Base-by-base conservation (phyloP, 2,888 invertebrate species). In the Myathropa florea region DNA sequence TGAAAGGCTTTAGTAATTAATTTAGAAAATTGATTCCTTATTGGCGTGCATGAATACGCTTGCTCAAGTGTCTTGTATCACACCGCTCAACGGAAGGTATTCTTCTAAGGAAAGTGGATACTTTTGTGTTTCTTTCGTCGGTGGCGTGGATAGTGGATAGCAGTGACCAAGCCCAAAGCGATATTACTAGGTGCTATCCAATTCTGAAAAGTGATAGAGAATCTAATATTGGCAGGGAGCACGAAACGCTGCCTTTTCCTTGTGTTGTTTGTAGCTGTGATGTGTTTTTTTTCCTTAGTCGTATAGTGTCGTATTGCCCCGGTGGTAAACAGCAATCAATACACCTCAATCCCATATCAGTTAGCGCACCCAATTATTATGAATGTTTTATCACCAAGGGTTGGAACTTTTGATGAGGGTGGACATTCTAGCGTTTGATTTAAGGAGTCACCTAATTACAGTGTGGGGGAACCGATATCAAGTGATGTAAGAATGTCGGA, bases 161-260 rank as follows among this genome's bases (percentile, higher is more conserved):
- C 61, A 28, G 75, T 28, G 71, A 73, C 83, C 86, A 46, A 83
- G 70, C 86, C 86, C 78, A 75, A 63, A 83, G 61, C 78, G 64
- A 86, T 86, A 86, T 86, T 75, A 86, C 78, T 76, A 86, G 86
- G 83, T 86, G 86, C 71, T 79, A 86, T 86, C 83, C 86, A 86
- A 78, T 86, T 78, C 64, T 63, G 61, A 67, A 86, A 86, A 83
- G 75, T 83, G 78, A 86, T 79, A 67, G 73, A 75, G 23, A 23
- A 65, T 78, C 55, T 39, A 75, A 83, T 82, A 86, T 83, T 83
- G 86, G 79, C 75, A 63, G 46, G 23, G 63, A 57, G 79, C 86
- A 86, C 86, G 86, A 79, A 73, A 83, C 57, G 18, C 4, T 64
- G 30, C 46, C 75, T 57, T 70, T 39, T 39, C 39, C 39, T n/a